Base-by-base conservation (phyloP, 2,888 invertebrate genomes). In the Lithodes maja region DNA sequence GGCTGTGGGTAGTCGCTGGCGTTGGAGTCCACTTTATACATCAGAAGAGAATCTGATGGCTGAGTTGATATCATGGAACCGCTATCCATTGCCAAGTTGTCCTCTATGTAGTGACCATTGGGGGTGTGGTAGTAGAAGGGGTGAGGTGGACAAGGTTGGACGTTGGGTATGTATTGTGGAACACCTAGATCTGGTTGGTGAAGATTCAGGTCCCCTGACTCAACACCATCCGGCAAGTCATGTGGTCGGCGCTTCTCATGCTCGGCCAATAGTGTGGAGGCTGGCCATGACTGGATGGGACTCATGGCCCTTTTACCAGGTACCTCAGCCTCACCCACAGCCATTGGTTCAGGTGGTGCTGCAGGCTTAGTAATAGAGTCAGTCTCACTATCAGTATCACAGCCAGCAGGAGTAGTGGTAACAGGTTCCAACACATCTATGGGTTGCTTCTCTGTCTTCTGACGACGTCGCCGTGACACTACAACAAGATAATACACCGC, bases 91-190 rank as follows among this genome's bases (percentile, higher is more conserved):
- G 91, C 82, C n/a, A 91, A 50, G 74, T 83, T 91, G 80, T 91
- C 91, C 55, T 91, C 91, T 68, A 91, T 91, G 90, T 91, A 91
- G 77, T 90, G 87, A 15, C 91, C 91, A 77, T 91, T 91, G 49
- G 90, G 90, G 9, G 91, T 91, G 82, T 91, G 91, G 88, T 91
- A 91, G 77, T 87, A 90, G 84, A 91, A 91, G 49, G 91, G 91
- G 55, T 85, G 89, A 5, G 89, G 89, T 15, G 81, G 85, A 3
- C 33, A 82, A 61, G 85, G 89, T 9, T 82, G 82, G 9, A 81
- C 75, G 5, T 53, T 84, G 78, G 90, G 91, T 55, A 89, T 90
- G 82, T 90, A 86, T 3, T 80, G 61, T n/a, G 91, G 91, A 61
- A 91, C 90, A n/a, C 91, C 91, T 52, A 91, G 82, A 78, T 91